Percentiles rank a stretch among this genome's conserved stretches.
phyloP scores from a whole-genome alignment of 2,888 invertebrate genomes.

The Lasiommata megera region DNA sequence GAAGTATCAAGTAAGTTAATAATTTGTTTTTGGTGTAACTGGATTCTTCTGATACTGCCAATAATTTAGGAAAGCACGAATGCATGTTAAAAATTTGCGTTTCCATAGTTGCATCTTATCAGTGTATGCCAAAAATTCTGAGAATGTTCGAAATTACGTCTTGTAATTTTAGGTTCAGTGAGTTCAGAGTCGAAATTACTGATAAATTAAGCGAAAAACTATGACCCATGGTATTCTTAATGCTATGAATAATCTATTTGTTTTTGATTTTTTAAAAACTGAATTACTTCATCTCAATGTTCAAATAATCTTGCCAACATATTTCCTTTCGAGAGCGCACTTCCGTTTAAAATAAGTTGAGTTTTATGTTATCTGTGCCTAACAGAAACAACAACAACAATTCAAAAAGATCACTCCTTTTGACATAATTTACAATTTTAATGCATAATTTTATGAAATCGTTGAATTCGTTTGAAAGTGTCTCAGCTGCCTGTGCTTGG shows the following conservation, averaged over 20 bases:
- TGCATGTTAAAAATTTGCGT: neutral
- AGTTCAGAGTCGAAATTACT: conserved; percentile 5
- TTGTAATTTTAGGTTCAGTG: conserved; percentile 31
- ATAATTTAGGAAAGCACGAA: neutral
- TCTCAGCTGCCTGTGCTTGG: conserved; percentile 32
- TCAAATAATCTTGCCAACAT: conserved; percentile 22
- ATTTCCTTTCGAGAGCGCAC: conserved; percentile 26
- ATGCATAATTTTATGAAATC: conserved; percentile 19
- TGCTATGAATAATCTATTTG: conserved; percentile 21
- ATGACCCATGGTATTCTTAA: conserved; percentile 11
- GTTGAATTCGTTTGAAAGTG: conserved; percentile 20
- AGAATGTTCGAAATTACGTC: conserved; percentile 25
- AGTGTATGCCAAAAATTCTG: conserved; percentile 25
- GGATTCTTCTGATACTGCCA: neutral
- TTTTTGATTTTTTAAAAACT: conserved; percentile 18
- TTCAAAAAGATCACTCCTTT: conserved; percentile 15
- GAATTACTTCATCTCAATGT: conserved; percentile 17
- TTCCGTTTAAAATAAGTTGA: conserved; percentile 21
- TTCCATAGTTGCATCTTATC: conserved; percentile 28
- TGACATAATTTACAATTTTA: conserved; percentile 22
- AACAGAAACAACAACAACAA: conserved; percentile 1
- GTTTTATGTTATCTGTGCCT: conserved; percentile 14
- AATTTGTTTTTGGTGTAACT: conserved; percentile 11
- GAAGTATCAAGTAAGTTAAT: conserved; percentile 19
- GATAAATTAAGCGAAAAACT: conserved; percentile 7